Percentiles rank a stretch among this genome's conserved stretches.
phyloP scores from a whole-genome alignment of 2,797 vertebrate species.

The Sternotherus odoratus region DNA sequence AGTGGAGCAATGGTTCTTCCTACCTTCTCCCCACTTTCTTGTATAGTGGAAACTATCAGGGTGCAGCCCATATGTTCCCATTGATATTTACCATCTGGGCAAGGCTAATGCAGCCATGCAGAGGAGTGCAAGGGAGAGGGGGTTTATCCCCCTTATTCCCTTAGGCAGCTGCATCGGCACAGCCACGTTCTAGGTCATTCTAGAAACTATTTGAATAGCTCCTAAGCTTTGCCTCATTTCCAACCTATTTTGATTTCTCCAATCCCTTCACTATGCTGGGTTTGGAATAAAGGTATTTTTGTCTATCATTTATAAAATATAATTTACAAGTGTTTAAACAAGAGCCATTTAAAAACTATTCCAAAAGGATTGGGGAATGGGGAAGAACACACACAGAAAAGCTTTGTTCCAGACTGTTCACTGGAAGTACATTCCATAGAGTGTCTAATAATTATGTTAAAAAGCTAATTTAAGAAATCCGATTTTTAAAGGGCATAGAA shows the following conservation, averaged over 20 bases:
- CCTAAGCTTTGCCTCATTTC: accelerated
- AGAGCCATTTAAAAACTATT: slow-evolving; percentile 5
- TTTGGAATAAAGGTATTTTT: background rate
- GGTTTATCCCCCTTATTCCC: accelerated
- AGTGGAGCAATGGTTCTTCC: background rate
- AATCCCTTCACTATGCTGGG: background rate
- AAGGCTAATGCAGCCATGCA: background rate
- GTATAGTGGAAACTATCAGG: background rate
- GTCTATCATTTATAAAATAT: background rate
- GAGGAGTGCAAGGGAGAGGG: accelerated
- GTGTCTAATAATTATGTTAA: slow-evolving; percentile 77
- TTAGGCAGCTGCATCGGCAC: background rate
- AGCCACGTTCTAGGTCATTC: accelerated
- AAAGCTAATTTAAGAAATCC: slow-evolving; percentile 76
- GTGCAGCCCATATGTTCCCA: background rate
- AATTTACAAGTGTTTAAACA: background rate
- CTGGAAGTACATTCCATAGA: slow-evolving; percentile 63
- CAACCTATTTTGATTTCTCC: background rate
- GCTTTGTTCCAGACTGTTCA: slow-evolving; percentile 19
- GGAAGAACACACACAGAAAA: background rate
- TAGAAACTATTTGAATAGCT: background rate
- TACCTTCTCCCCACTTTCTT: background rate
- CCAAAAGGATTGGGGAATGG: background rate
- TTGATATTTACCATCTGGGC: background rate
- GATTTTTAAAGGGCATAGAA: slow-evolving; percentile 76